Percentiles rank a stretch among this genome's conserved stretches.
Conservation (phyloP, 2,113 vertebrate species). For the Gobiocypris rarus region DNA sequence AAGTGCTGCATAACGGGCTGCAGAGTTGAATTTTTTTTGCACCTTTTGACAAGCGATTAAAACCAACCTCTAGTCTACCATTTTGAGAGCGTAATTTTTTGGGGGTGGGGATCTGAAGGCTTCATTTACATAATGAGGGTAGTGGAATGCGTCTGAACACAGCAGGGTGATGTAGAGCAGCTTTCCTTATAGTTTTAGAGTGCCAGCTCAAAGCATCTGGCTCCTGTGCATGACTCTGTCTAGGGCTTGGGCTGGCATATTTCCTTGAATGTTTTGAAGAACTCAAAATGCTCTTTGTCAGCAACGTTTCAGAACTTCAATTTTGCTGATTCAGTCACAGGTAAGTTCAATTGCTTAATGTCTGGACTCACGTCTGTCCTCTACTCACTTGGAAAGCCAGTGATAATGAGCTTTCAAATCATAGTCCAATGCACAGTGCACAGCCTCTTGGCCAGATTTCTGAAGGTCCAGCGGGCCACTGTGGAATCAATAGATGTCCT, state of each 20-base stretch:
- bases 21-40: conserved; percentile 43
- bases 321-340: conserved; percentile 14
- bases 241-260: background rate
- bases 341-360: background rate
- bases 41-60: background rate
- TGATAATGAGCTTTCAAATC: conserved; percentile 63
- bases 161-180: conserved; percentile 31
- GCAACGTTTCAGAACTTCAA: conserved; percentile 10
- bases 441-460: conserved; percentile 28
- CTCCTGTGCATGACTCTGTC: background rate
- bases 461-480: conserved; percentile 32
- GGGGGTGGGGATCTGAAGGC: conserved; percentile 32
- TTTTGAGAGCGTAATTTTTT: conserved; percentile 53
- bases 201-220: background rate
- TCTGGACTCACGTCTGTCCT: conserved; percentile 25
- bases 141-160: conserved; percentile 57
- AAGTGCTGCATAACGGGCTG: conserved; percentile 39
- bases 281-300: conserved; percentile 38
- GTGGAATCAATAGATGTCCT: conserved; percentile 15
- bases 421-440: conserved; percentile 21
- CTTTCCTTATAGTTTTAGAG: background rate
- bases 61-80: conserved; percentile 13
- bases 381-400: conserved; percentile 54
- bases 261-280: conserved; percentile 12
- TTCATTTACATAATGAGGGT: conserved; percentile 62